A percentile compares a stretch with the other conserved stretches of the same genome.
Evolutionary conservation across 2,888 invertebrate species (phyloP).

Genomic region (Tortricodes alternella): DNA sequence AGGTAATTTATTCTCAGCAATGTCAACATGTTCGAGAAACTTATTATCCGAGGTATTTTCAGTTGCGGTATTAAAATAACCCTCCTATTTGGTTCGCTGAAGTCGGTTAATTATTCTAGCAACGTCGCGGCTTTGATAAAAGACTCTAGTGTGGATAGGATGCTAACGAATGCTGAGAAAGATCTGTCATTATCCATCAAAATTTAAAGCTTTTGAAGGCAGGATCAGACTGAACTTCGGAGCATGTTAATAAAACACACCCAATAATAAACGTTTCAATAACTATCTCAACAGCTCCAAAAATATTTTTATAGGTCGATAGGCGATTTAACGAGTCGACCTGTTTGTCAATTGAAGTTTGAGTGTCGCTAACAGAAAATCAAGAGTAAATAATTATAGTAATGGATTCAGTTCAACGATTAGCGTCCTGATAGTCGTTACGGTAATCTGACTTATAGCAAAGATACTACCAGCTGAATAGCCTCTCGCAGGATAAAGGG

Average conservation of each 20-base stretch:
- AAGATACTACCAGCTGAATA: no score
- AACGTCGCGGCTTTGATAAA: background rate
- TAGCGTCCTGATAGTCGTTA: no score
- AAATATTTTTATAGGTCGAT: background rate
- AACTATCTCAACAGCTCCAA: background rate
- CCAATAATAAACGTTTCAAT: background rate
- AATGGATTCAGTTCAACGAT: no score
- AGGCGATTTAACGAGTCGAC: no score
- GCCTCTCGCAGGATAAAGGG: no score
- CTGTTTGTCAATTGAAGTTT: no score
- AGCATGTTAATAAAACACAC: background rate
- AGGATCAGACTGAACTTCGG: background rate
- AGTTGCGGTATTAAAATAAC: slow-evolving; percentile 9
- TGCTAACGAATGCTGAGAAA: background rate
- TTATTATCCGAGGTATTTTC: slow-evolving; percentile 15
- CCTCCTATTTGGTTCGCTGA: no score
- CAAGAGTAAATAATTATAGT: no score
- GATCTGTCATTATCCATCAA: background rate
- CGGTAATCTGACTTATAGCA: no score
- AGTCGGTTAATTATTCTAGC: background rate
- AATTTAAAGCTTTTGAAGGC: background rate
- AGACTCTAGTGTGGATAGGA: background rate
- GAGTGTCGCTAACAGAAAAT: no score
- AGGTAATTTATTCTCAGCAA: slow-evolving; percentile 23
- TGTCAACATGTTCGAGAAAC: slow-evolving; percentile 21